These are phyloP conservation scores for Cepaea nemoralis DNA, from an alignment of 1,140 invertebrate genomes.

Conservation along the genomic window DNA sequence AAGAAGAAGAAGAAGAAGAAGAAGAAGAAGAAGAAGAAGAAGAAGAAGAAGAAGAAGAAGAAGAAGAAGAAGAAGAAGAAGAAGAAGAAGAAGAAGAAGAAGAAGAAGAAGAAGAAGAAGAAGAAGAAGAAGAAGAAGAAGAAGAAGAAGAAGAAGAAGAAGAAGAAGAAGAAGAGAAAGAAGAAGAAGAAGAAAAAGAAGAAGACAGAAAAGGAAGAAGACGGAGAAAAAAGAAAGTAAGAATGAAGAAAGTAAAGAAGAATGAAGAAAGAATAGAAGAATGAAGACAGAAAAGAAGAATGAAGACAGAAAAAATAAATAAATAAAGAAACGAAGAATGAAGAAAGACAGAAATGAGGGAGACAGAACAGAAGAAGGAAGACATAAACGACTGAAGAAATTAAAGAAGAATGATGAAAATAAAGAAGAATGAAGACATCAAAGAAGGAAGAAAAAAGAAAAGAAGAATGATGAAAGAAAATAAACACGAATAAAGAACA, in stretches of 20 bases:
- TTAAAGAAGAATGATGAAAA: too few relatives aligned
- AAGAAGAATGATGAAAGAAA: too few relatives aligned
- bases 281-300: too few relatives aligned
- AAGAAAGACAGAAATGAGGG: not conserved
- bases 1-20: not conserved
- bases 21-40: not conserved
- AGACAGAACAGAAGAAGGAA: not conserved
- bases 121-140: not conserved
- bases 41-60: not conserved
- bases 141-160: not conserved
- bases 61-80: not conserved
- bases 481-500: too few relatives aligned
- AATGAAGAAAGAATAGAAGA: too few relatives aligned
- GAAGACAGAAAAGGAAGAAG: too few relatives aligned
- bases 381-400: not conserved
- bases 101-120: too few relatives aligned
- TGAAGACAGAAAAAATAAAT: not conserved
- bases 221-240: too few relatives aligned
- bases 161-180: not conserved
- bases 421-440: not conserved
- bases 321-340: slow-evolving; percentile 16
- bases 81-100: too few relatives aligned
- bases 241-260: too few relatives aligned
- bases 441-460: slow-evolving; percentile 19
- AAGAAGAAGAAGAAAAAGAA: too few relatives aligned